Conservation (phyloP, 1,140 invertebrate species). For the Rhynchophorus ferrugineus region DNA sequence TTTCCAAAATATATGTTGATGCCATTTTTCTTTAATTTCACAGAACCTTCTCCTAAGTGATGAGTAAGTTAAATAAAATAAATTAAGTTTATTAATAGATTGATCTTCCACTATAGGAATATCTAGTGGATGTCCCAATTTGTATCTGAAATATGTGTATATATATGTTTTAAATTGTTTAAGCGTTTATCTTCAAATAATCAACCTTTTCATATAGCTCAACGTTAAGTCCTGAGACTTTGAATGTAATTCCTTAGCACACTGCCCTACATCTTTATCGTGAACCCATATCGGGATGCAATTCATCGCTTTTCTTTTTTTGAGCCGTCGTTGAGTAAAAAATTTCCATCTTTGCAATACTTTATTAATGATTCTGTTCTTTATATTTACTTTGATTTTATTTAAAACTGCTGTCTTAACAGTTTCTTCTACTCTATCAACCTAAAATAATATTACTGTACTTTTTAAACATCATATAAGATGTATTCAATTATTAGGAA, state of each 20-base stretch:
- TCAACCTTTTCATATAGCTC: slow-evolving; percentile 46
- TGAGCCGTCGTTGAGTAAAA: slow-evolving; percentile 33
- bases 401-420: slow-evolving; percentile 40
- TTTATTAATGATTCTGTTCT: slow-evolving; percentile 38
- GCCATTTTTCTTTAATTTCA: slow-evolving; percentile 43
- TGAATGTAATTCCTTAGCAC: slow-evolving; percentile 45
- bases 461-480: too few relatives aligned
- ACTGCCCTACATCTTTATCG: slow-evolving; percentile 43
- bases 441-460: too few relatives aligned
- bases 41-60: slow-evolving; percentile 43
- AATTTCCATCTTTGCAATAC: slow-evolving; percentile 47
- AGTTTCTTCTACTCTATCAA: slow-evolving; percentile 18
- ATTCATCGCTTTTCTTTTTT: slow-evolving; percentile 46
- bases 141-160: slow-evolving; percentile 31
- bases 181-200: too few relatives aligned
- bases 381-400: slow-evolving; percentile 36
- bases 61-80: slow-evolving; percentile 45
- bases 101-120: slow-evolving; percentile 39
- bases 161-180: too few relatives aligned
- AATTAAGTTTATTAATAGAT: slow-evolving; percentile 40
- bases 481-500: too few relatives aligned
- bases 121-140: slow-evolving; percentile 41
- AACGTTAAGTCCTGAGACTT: slow-evolving; percentile 46
- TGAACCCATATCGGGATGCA: slow-evolving; percentile 55
- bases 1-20: slow-evolving; percentile 59